These are phyloP conservation scores for Eledona agricola DNA, from an alignment of 2,888 invertebrate species.

Conservation along the genomic window DNA sequence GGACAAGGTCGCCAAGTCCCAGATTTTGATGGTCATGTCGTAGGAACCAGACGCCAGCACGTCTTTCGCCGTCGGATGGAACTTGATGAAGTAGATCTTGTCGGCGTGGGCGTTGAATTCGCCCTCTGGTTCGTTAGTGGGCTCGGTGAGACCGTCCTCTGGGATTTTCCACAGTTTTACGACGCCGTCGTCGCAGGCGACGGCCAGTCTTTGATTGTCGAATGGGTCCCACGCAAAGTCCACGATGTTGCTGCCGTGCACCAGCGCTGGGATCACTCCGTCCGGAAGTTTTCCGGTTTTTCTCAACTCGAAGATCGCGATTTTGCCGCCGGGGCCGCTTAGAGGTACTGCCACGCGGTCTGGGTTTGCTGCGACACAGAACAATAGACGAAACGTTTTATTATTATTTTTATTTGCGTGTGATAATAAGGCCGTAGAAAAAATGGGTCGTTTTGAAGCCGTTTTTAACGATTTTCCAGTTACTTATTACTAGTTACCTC, in stretches of 20 bases:
- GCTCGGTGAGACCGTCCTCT: slow-evolving; percentile 70
- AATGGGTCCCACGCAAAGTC: slow-evolving; percentile 98
- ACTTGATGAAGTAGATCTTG: slow-evolving; percentile 90
- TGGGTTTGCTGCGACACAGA: slow-evolving; percentile 79
- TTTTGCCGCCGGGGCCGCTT: slow-evolving; percentile 89
- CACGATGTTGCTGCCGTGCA: slow-evolving; percentile 88
- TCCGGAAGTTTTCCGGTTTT: slow-evolving; percentile 81
- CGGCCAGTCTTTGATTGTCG: slow-evolving; percentile 78
- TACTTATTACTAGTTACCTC: too few relatives aligned
- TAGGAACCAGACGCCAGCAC: slow-evolving; percentile 89
- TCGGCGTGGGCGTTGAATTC: slow-evolving; percentile 83
- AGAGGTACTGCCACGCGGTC: slow-evolving; percentile 90
- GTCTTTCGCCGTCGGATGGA: slow-evolving; percentile 88
- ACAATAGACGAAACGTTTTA: too few relatives aligned
- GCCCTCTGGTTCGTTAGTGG: slow-evolving; percentile 78
- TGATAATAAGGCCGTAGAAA: too few relatives aligned
- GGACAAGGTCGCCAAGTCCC: slow-evolving; percentile 76
- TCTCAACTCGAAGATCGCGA: slow-evolving; percentile 84
- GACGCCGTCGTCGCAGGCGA: slow-evolving; percentile 88
- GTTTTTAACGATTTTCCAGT: too few relatives aligned
- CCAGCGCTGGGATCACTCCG: slow-evolving; percentile 85
- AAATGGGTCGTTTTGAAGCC: too few relatives aligned
- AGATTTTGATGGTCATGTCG: slow-evolving; percentile 88
- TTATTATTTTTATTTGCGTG: too few relatives aligned
- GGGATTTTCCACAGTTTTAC: slow-evolving; percentile 59